These are phyloP conservation scores for Perca fluviatilis DNA, from an alignment of 2,113 vertebrate species.

Conservation along the genomic window DNA sequence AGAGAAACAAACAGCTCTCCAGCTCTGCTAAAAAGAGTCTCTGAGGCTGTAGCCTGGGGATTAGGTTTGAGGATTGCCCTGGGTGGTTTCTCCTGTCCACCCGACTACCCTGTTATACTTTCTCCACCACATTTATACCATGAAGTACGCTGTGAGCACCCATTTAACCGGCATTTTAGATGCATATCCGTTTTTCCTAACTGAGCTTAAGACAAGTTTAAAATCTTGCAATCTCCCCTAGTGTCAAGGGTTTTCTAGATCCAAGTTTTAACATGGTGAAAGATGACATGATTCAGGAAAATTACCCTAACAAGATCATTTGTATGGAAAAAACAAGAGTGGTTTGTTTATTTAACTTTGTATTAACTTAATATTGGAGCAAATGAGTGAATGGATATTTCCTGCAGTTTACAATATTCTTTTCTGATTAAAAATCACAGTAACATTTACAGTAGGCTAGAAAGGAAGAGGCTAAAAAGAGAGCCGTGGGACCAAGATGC, in stretches of 20 bases:
- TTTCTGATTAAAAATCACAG: too few species aligned
- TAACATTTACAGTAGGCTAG: background rate
- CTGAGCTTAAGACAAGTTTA: background rate
- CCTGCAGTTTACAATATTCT: background rate
- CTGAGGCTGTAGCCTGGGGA: conserved; percentile 15
- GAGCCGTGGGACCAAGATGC: background rate
- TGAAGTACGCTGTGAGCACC: background rate
- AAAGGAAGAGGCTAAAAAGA: background rate
- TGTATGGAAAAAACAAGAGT: background rate
- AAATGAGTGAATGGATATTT: background rate
- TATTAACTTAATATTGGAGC: background rate
- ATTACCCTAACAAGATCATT: background rate
- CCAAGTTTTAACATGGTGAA: background rate
- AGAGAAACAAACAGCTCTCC: background rate
- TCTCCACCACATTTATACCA: background rate
- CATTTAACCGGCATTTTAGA: background rate
- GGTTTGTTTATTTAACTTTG: background rate
- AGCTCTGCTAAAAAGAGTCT: conserved; percentile 30
- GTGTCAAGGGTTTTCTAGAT: too few species aligned
- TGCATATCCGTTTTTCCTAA: background rate
- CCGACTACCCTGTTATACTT: background rate
- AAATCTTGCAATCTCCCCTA: background rate
- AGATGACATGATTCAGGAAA: background rate
- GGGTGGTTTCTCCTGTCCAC: background rate
- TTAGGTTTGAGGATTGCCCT: background rate